phyloP scores from a whole-genome alignment of 2,797 vertebrate genomes.

The Ciconia nigra region DNA sequence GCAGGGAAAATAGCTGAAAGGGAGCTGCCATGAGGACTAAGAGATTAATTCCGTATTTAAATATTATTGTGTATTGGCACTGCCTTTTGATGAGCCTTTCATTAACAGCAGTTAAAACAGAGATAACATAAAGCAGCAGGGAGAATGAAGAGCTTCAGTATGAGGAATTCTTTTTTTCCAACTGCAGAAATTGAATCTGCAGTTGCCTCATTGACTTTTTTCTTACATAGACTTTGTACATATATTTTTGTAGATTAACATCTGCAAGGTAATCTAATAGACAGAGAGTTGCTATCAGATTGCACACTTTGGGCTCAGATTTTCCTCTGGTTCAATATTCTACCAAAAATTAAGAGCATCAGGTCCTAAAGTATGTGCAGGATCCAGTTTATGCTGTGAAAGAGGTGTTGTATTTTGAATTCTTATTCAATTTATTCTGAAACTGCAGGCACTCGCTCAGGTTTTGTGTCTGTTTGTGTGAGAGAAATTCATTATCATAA shows the following conservation, averaged over 20 bases:
- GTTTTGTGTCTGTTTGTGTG: neutral
- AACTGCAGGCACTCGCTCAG: neutral
- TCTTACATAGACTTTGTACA: neutral
- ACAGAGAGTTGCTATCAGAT: neutral
- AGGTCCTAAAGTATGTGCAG: neutral
- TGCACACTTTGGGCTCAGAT: neutral
- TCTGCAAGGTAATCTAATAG: neutral
- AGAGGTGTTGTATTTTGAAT: neutral
- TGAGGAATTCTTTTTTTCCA: neutral
- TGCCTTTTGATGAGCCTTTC: conserved; percentile 37
- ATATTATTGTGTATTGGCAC: neutral
- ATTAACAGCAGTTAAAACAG: conserved; percentile 43
- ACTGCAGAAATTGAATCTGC: neutral
- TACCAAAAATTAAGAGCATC: neutral
- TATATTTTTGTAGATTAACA: neutral
- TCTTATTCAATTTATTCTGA: neutral
- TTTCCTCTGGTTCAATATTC: neutral
- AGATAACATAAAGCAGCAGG: conserved; percentile 45
- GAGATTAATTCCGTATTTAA: conserved; percentile 19
- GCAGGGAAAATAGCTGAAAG: neutral
- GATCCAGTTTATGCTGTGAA: neutral
- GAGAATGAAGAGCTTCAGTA: conserved; percentile 15
- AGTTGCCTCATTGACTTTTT: neutral
- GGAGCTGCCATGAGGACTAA: neutral
- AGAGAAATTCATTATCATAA: neutral